Conservation (phyloP, 2,797 vertebrate genomes). For the Amblyopsis hoosieri region DNA sequence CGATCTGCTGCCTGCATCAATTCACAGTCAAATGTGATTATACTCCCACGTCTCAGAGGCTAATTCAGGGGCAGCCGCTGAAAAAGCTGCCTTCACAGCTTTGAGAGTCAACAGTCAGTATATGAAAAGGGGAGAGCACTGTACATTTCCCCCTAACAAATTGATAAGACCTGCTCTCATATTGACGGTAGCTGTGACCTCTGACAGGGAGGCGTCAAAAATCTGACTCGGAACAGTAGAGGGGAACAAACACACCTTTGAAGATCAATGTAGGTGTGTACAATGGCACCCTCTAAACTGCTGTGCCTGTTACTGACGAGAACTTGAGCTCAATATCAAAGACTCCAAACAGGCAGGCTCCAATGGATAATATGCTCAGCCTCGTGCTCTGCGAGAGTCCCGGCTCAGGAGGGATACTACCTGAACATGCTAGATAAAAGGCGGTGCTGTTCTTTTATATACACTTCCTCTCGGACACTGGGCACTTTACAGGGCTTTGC, state of each 20-base stretch:
- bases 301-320: conserved; percentile 31
- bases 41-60: conserved; percentile 42
- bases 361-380: conserved; percentile 15
- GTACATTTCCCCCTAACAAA: conserved; percentile 33
- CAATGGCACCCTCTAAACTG: conserved; percentile 47
- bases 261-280: conserved; percentile 57
- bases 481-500: conserved; percentile 60
- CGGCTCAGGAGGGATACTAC: conserved; percentile 55
- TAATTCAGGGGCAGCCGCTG: conserved; percentile 35
- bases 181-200: conserved; percentile 21
- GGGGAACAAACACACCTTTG: conserved; percentile 46
- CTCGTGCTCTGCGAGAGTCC: conserved; percentile 39
- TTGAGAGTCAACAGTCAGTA: conserved; percentile 14
- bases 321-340: conserved; percentile 57
- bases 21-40: conserved; percentile 68
- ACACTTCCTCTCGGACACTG: conserved; percentile 57
- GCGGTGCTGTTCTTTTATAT: conserved; percentile 54
- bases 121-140: conserved; percentile 30
- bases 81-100: conserved; percentile 40
- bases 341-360: conserved; percentile 35
- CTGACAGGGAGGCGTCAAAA: conserved; percentile 30
- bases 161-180: conserved; percentile 41
- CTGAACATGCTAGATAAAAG: conserved; percentile 63
- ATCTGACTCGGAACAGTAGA: conserved; percentile 30
- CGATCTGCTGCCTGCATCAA: conserved; percentile 33